Percentiles rank a stretch among this genome's conserved stretches.
phyloP scores from a whole-genome alignment of 2,888 invertebrate genomes.

The Hemithea aestivaria region DNA sequence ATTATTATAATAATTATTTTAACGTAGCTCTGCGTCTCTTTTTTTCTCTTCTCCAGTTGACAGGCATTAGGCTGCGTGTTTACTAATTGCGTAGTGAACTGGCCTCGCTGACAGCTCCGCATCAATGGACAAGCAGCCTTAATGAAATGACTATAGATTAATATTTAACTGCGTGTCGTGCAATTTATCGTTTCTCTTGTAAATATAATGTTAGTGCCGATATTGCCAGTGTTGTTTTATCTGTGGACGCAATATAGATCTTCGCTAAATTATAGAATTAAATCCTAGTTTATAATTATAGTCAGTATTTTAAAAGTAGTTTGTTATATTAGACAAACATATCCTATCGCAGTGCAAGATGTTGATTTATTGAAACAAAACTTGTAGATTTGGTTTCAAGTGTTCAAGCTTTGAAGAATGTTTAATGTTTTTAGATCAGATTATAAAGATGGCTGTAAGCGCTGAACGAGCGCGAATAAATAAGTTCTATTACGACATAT shows the following conservation, averaged over 20 bases:
- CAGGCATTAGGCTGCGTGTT: no score
- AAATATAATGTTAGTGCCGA: constrained; percentile 34
- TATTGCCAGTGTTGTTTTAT: constrained; percentile 28
- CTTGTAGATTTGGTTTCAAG: constrained; percentile 1
- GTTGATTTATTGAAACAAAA: constrained; percentile 5
- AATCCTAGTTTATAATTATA: constrained; percentile 9
- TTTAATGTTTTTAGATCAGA: constrained; percentile 2
- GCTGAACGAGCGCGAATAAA: constrained; percentile 42
- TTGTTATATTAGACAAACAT: constrained; percentile 1
- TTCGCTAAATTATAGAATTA: constrained; percentile 12
- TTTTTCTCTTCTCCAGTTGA: no score
- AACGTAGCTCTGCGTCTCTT: no score
- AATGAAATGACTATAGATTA: constrained; percentile 6
- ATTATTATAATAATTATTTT: no score
- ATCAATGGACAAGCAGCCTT: no score
- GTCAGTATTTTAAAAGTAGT: constrained; percentile 17
- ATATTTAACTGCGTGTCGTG: constrained; percentile 17
- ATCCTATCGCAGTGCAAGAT: constrained; percentile 12
- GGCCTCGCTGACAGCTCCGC: no score
- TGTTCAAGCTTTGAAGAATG: not conserved
- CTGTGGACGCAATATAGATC: constrained; percentile 11
- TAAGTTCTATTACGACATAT: constrained; percentile 35
- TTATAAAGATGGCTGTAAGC: constrained; percentile 39
- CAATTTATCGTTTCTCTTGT: constrained; percentile 25
- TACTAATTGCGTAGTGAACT: no score